Percentiles rank a stretch among this genome's conserved stretches.
Conservation (phyloP, 2,888 invertebrate species). For the Epinotia ramella region DNA sequence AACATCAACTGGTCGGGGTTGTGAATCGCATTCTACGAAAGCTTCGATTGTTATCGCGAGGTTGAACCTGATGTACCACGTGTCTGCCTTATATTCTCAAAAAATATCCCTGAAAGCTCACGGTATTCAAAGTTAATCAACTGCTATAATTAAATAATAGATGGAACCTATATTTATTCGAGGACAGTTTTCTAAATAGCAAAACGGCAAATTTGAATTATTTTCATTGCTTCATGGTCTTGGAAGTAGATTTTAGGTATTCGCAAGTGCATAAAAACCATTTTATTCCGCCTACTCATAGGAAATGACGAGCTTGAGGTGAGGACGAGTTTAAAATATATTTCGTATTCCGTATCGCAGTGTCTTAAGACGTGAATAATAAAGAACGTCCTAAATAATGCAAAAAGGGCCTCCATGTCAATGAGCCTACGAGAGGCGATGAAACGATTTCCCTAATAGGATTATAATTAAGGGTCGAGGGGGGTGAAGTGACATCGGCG, state of each 20-base stretch:
- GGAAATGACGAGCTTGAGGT: neutral
- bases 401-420: conserved; percentile 61
- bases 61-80: conserved; percentile 22
- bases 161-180: too few species aligned
- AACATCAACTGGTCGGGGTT: conserved; percentile 60
- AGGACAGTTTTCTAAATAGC: too few species aligned
- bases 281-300: too few species aligned
- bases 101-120: conserved; percentile 9
- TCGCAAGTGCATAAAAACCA: too few species aligned
- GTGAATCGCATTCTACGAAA: conserved; percentile 66
- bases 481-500: conserved; percentile 61
- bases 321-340: neutral
- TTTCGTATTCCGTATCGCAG: conserved; percentile 21
- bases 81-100: conserved; percentile 1
- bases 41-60: conserved; percentile 62
- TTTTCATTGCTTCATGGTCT: too few species aligned
- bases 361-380: conserved; percentile 51
- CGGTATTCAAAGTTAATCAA: neutral
- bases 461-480: conserved; percentile 73
- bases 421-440: conserved; percentile 62
- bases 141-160: conserved; percentile 7
- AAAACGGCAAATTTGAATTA: too few species aligned
- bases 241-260: too few species aligned
- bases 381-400: conserved; percentile 56
- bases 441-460: conserved; percentile 71